phyloP scores from a whole-genome alignment of 2,113 vertebrate species.

The Ondatra zibethicus region DNA sequence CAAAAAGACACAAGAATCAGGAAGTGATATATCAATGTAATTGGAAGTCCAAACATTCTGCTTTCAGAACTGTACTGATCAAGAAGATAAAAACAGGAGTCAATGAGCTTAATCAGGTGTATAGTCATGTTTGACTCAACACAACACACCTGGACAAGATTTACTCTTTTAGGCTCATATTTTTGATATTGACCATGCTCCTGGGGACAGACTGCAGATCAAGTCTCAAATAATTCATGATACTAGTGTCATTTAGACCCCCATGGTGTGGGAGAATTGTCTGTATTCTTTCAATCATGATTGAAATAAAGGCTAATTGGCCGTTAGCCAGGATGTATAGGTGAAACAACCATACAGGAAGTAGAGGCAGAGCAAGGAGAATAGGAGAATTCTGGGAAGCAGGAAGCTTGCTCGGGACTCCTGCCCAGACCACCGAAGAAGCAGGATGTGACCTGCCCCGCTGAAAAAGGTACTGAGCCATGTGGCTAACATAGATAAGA shows the following conservation, averaged over 20 bases:
- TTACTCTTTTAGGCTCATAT: not conserved
- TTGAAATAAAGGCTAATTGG: no score
- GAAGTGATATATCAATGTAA: not conserved
- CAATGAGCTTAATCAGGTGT: not conserved
- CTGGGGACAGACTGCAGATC: not conserved
- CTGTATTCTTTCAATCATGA: no score
- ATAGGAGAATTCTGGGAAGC: no score
- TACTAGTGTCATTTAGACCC: not conserved
- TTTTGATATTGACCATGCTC: not conserved
- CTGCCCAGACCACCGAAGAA: no score
- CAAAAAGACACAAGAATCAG: not conserved
- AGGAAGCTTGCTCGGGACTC: no score
- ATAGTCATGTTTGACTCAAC: not conserved
- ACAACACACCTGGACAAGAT: not conserved
- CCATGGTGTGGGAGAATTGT: no score
- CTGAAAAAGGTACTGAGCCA: no score
- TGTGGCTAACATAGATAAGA: no score
- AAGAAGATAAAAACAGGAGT: not conserved
- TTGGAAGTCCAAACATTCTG: not conserved
- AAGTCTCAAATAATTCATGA: constrained; percentile 4
- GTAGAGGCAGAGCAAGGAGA: no score
- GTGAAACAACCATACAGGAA: no score
- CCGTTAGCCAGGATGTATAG: no score
- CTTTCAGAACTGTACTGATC: not conserved
- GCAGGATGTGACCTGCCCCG: no score